phyloP scores from a whole-genome alignment of 2,797 vertebrate genomes.

The Halcyon chelicuti region DNA sequence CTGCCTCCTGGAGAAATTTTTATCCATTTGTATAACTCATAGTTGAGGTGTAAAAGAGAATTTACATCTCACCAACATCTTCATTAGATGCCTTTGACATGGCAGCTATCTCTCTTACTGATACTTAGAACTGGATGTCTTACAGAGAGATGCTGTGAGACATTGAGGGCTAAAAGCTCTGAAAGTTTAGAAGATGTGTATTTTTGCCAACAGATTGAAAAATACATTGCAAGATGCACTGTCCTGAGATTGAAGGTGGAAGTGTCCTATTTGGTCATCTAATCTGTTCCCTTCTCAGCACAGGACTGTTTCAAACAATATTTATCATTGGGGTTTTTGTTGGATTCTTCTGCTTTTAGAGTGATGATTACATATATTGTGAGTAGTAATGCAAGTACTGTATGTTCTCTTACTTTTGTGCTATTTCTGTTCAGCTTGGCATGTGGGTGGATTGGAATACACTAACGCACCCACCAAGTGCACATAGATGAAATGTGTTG shows the following conservation, averaged over 20 bases:
- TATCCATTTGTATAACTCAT: no score
- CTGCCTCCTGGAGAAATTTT: no score
- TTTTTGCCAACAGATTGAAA: not conserved
- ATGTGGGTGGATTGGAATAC: conserved; percentile 69
- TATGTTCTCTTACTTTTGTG: conserved; percentile 69
- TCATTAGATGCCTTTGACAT: no score
- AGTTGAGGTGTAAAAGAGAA: no score
- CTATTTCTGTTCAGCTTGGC: conserved; percentile 70
- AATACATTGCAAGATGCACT: not conserved
- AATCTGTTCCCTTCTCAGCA: not conserved
- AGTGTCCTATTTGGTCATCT: not conserved
- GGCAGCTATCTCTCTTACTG: not conserved
- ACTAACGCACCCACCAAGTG: conserved; percentile 67
- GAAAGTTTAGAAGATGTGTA: not conserved
- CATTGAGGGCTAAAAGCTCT: not conserved
- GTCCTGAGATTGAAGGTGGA: not conserved
- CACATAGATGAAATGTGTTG: conserved; percentile 66
- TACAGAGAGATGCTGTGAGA: not conserved
- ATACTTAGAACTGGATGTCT: not conserved
- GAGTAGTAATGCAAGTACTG: conserved; percentile 64
- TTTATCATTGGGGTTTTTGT: not conserved
- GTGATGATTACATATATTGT: conserved; percentile 48
- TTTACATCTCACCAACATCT: no score
- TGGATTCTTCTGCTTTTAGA: conserved; percentile 36
- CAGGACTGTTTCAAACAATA: not conserved